A percentile compares a stretch with the other conserved stretches of the same genome.
Conservation (phyloP, 2,888 invertebrate genomes). For the Drosophila nigricruria region DNA sequence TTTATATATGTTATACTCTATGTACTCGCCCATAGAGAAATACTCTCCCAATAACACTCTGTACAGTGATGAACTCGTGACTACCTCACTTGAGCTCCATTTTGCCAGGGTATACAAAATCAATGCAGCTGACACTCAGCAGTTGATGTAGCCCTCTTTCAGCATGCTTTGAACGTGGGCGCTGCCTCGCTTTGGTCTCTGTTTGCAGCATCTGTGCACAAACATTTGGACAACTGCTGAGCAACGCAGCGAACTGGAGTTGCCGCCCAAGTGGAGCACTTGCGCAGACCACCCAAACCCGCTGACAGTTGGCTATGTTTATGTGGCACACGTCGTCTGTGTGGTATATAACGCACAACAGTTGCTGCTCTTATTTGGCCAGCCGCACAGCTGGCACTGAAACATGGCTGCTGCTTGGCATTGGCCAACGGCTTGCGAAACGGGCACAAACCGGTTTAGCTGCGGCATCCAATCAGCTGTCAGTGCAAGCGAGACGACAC, state of each 20-base stretch:
- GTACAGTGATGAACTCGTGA: not conserved
- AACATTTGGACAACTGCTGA: conserved; percentile 67
- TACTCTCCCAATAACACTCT: too few species aligned
- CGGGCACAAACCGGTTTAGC: conserved; percentile 54
- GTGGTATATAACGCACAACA: conserved; percentile 20
- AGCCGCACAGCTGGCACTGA: conserved; percentile 38
- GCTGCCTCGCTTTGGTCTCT: conserved; percentile 18
- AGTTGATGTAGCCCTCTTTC: conserved; percentile 61
- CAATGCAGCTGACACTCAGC: conserved; percentile 64
- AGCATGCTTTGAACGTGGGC: conserved; percentile 24
- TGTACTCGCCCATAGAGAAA: not conserved
- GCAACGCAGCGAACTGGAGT: conserved; percentile 45
- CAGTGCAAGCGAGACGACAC: conserved; percentile 57
- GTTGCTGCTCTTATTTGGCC: conserved; percentile 26
- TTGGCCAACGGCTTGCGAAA: conserved; percentile 54
- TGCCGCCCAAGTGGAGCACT: conserved; percentile 53
- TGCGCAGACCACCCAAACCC: conserved; percentile 45
- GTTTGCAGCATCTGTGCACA: conserved; percentile 55
- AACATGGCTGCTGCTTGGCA: conserved; percentile 54
- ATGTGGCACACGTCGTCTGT: conserved; percentile 18
- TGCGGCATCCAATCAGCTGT: conserved; percentile 44
- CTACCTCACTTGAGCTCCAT: not conserved
- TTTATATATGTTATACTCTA: not conserved
- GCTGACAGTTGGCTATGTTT: conserved; percentile 13
- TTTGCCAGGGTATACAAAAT: conserved; percentile 57